These are phyloP conservation scores for Cossypha caffra DNA, from an alignment of 2,797 vertebrate species.

Conservation along the genomic window DNA sequence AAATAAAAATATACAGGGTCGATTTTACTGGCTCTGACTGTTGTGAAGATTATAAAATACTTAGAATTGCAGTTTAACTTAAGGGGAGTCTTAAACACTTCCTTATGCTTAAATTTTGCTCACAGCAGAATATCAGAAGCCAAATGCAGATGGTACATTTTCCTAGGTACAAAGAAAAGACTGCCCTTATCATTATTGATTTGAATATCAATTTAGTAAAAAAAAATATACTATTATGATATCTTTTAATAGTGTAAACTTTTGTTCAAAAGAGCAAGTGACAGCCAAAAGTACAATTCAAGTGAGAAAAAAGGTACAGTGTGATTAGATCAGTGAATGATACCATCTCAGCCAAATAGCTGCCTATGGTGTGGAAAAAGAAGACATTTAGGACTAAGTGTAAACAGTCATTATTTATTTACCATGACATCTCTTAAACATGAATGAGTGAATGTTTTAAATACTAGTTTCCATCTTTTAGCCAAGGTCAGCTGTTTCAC, in stretches of 20 bases:
- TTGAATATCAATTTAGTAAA: conserved; percentile 67
- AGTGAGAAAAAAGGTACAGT: conserved; percentile 77
- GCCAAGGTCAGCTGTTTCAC: conserved; percentile 75
- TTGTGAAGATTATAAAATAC: conserved; percentile 77
- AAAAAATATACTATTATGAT: conserved; percentile 67
- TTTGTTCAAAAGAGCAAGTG: conserved; percentile 79
- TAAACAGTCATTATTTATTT: conserved; percentile 86
- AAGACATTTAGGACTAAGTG: conserved; percentile 75
- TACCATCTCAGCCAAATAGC: conserved; percentile 76
- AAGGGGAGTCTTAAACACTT: conserved; percentile 76
- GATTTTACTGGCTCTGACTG: conserved; percentile 80
- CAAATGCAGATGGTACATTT: conserved; percentile 78
- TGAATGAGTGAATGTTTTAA: conserved; percentile 79
- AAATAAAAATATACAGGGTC: conserved; percentile 85
- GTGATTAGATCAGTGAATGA: conserved; percentile 73
- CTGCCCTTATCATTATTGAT: conserved; percentile 71
- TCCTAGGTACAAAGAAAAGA: conserved; percentile 72
- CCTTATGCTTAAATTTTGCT: conserved; percentile 80
- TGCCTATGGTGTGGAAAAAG: conserved; percentile 77
- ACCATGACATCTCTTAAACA: conserved; percentile 82
- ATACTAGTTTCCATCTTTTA: conserved; percentile 76
- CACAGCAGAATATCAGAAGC: conserved; percentile 70
- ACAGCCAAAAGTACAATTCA: conserved; percentile 77
- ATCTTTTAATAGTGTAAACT: conserved; percentile 67
- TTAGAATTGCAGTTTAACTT: conserved; percentile 75